These are phyloP conservation scores for Himantopus leucocephalus DNA, from an alignment of 2,113 vertebrate genomes.

Conservation along the genomic window DNA sequence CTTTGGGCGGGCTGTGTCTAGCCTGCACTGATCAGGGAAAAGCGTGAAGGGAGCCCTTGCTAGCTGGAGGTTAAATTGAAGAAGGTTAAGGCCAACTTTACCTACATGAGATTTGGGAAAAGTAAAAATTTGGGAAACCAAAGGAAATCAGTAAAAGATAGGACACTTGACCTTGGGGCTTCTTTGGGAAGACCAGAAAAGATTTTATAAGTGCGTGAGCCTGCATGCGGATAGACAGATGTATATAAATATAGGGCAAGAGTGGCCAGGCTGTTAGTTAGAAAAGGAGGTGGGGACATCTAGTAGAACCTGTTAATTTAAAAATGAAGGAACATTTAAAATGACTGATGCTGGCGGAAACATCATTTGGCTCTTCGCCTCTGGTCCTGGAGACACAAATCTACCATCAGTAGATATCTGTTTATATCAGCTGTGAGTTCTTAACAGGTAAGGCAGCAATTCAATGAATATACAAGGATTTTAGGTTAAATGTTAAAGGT, in stretches of 20 bases:
- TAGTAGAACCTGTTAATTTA: neutral
- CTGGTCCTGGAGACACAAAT: neutral
- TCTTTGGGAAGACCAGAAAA: neutral
- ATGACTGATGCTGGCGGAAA: rapidly evolving
- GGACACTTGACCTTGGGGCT: neutral
- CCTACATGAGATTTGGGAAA: neutral
- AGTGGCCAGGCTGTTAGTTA: neutral
- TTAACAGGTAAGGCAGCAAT: neutral
- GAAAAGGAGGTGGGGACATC: neutral
- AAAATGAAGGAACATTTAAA: neutral
- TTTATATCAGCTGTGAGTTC: neutral
- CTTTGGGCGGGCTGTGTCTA: neutral
- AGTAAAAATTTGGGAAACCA: neutral
- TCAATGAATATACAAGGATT: neutral
- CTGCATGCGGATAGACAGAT: neutral
- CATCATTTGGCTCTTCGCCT: neutral
- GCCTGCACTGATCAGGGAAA: neutral
- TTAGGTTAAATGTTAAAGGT: neutral
- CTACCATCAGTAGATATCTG: neutral
- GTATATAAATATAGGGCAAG: neutral
- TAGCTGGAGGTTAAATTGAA: neutral
- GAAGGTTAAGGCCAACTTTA: neutral
- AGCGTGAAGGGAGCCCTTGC: neutral
- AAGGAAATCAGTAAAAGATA: neutral
- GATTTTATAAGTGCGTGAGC: neutral